These are phyloP conservation scores for Anorthoa munda DNA, from an alignment of 2,888 invertebrate genomes.

Conservation along the genomic window DNA sequence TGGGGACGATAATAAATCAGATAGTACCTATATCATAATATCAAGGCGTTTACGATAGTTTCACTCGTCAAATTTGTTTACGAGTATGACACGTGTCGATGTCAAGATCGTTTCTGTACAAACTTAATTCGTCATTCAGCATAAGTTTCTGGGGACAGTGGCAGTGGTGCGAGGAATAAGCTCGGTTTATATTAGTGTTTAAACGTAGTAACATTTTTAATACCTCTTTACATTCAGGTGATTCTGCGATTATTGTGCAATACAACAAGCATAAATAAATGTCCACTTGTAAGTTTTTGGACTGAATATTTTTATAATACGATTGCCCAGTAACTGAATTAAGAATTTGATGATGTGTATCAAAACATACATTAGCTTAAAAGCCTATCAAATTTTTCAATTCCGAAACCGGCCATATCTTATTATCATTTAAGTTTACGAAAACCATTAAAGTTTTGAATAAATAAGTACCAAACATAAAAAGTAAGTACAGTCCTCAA, in stretches of 20 bases:
- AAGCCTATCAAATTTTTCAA: too few relatives aligned
- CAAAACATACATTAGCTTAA: too few relatives aligned
- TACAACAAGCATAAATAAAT: too few relatives aligned
- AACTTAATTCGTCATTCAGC: slow-evolving; percentile 71
- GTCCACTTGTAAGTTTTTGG: neutral
- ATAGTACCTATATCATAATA: neutral
- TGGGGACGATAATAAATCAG: too few relatives aligned
- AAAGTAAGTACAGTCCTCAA: neutral
- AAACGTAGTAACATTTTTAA: too few relatives aligned
- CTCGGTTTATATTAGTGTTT: neutral
- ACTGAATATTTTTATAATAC: too few relatives aligned
- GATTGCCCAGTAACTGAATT: too few relatives aligned
- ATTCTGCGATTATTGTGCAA: too few relatives aligned
- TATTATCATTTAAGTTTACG: too few relatives aligned
- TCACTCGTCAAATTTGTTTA: slow-evolving; percentile 30
- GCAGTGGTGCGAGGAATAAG: slow-evolving; percentile 13
- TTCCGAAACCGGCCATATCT: too few relatives aligned
- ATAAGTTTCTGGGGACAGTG: slow-evolving; percentile 65
- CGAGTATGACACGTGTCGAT: slow-evolving; percentile 37
- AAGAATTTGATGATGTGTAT: too few relatives aligned
- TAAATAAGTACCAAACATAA: slow-evolving; percentile 8
- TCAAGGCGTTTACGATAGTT: neutral
- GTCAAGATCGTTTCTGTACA: slow-evolving; percentile 41
- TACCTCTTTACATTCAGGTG: too few relatives aligned
- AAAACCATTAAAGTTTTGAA: neutral